Evolutionary conservation across 2,888 invertebrate species (phyloP), one percentile per base, ranked within the genome.

Genomic region (Malacosoma neustria): DNA sequence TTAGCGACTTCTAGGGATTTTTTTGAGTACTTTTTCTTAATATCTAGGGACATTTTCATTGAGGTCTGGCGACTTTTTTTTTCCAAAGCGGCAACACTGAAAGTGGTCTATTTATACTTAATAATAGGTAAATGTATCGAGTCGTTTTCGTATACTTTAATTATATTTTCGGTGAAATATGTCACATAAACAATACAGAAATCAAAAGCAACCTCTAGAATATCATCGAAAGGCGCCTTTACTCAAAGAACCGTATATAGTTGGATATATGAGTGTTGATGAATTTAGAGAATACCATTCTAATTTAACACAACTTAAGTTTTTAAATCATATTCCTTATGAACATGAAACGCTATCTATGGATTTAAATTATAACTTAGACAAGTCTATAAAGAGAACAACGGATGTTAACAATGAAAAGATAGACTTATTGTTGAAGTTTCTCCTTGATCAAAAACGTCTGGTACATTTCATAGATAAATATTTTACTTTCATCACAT

Each of bases 181-280:
- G n/a, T n/a, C n/a, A n/a, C n/a, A n/a, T n/a, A n/a, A n/a, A n/a
- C n/a, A n/a, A n/a, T n/a, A n/a, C n/a, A n/a, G n/a, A n/a, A n/a
- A n/a, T n/a, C n/a, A n/a, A n/a, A n/a, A n/a, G n/a, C n/a, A n/a
- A n/a, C n/a, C n/a, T n/a, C n/a, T n/a, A n/a, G n/a, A n/a, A n/a
- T n/a, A n/a, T n/a, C n/a, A n/a, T n/a, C n/a, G n/a, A n/a, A n/a
- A n/a, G n/a, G n/a, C n/a, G n/a, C 11, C 12, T 6, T 11, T 14
- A 3, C n/a, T 29, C 3, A 34, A 33, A 12, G 38, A 45, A 41
- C 54, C 57, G 1, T 11, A 34, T 6, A 49, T 61, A 30, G 32
- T 56, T 7, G 62, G 61, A 0, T 64, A 53, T 22, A 62, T 63
- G 62, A 63, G 63, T 41, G 60, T 63, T 7, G 52, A 64, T 51